Evolutionary conservation across 2,797 vertebrate genomes (phyloP).

Genomic region (Centroberyx gerrardi): DNA sequence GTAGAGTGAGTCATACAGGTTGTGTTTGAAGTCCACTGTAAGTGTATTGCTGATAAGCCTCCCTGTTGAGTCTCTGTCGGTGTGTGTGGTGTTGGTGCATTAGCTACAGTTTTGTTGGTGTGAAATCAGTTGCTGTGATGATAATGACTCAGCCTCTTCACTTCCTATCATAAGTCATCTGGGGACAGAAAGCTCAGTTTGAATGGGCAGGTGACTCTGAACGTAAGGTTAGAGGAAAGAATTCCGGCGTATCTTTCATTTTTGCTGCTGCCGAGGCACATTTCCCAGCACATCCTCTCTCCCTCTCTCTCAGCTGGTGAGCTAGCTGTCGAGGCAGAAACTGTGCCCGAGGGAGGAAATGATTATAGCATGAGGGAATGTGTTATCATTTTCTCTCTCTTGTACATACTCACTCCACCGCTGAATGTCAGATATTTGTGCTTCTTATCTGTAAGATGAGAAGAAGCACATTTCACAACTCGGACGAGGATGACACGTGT

Average conservation of each 20-base stretch:
- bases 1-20: not conserved
- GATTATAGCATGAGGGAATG: conserved; percentile 81
- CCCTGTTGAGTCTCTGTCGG: conserved; percentile 9
- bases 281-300: conserved; percentile 68
- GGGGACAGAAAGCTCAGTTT: conserved; percentile 39
- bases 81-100: conserved; percentile 10
- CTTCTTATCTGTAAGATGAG: conserved; percentile 70
- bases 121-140: conserved; percentile 46
- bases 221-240: conserved; percentile 21
- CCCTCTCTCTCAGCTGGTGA: conserved; percentile 69
- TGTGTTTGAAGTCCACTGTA: not conserved
- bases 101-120: conserved; percentile 21
- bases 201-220: conserved; percentile 18
- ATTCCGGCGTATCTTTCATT: conserved; percentile 12
- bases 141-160: conserved; percentile 51
- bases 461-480: conserved; percentile 59
- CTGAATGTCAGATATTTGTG: conserved; percentile 58
- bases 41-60: not conserved
- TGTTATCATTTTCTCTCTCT: conserved; percentile 78
- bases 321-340: conserved; percentile 71
- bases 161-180: conserved; percentile 50
- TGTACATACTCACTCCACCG: conserved; percentile 57
- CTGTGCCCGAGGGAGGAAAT: conserved; percentile 78
- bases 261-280: conserved; percentile 50
- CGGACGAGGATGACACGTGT: conserved; percentile 45